Base-by-base conservation (phyloP, 2,113 vertebrate species). In the Sciurus niger region DNA sequence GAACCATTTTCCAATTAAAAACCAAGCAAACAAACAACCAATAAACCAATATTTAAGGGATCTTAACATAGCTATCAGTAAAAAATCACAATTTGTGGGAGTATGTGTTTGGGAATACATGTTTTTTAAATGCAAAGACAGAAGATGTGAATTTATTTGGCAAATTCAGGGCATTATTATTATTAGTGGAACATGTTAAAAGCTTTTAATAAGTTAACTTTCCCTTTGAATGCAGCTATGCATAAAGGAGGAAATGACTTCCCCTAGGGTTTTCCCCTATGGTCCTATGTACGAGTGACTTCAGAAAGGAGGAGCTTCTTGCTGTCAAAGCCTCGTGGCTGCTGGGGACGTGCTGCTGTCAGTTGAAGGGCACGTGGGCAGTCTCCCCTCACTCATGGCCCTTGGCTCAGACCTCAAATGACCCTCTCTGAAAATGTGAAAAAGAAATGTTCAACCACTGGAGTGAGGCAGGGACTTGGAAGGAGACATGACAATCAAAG, bases 61-160 rank as follows among this genome's bases (percentile, higher is more conserved):
- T 46, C 14, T 22, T 34, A 83, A 89, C 53, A 9, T 89, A 60
- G 78, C 63, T 84, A 43, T 89, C 53, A 85, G 1, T 58, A 40
- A 40, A 73, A 84, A 91, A 84, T 32, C 12, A 80, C 43, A 84
- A 34, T 83, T 89, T 53, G 48, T 93, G 84, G 79, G 63, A 92
- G 20, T 65, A 25, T 30, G 76, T 84, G 46, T 92, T 91, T 91
- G 74, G 84, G 82, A 97, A 80, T 70, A 74, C 1, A 12, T 48
- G 12, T 58, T 93, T 96, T 96, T 60, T n/a, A 90, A 48, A 92
- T 85, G 78, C 67, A 73, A 30, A 96, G 46, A 60, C 73, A 65
- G 73, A 84, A 84, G 48, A 28, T 86, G 11, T 37, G 60, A 73
- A n/a, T 87, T 91, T 89, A 79, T 72, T 58, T 87, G 83, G 70